phyloP scores from a whole-genome alignment of 1,140 invertebrate species.

The Orchesella cincta region DNA sequence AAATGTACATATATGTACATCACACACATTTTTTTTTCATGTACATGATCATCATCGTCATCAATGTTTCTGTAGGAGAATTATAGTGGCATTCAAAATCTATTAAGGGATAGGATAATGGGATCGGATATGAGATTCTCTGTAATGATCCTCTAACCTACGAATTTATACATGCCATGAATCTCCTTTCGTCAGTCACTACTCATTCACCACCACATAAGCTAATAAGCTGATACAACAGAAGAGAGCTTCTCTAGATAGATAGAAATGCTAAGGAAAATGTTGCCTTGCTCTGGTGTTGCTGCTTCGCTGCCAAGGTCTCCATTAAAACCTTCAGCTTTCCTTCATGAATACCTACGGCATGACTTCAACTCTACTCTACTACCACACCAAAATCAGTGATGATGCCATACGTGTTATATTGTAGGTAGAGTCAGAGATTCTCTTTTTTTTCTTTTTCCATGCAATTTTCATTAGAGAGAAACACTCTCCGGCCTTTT shows the following conservation, averaged over 20 bases:
- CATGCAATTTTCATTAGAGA: not conserved
- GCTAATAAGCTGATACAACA: not conserved
- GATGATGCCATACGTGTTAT: too few relatives aligned
- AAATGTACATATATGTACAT: too few relatives aligned
- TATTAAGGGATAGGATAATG: constrained; percentile 20
- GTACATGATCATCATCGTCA: not conserved
- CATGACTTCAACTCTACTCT: not conserved
- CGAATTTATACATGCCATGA: not conserved
- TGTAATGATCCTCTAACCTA: not conserved
- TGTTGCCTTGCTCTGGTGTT: too few relatives aligned
- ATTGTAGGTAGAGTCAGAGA: too few relatives aligned
- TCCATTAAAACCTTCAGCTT: constrained; percentile 8
- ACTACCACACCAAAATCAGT: too few relatives aligned
- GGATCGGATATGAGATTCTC: not conserved
- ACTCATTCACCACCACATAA: too few relatives aligned
- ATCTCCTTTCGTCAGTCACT: not conserved
- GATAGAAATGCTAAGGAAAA: too few relatives aligned
- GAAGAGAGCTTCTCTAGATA: too few relatives aligned
- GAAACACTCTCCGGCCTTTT: constrained; percentile 16
- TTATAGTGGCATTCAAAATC: constrained; percentile 19
- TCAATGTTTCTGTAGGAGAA: not conserved
- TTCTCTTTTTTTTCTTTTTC: too few relatives aligned
- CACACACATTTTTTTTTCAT: not conserved
- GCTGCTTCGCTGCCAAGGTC: constrained; percentile 17
- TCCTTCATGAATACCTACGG: not conserved